These are phyloP conservation scores for Argyrosomus regius DNA, from an alignment of 2,797 vertebrate genomes.

Conservation along the genomic window DNA sequence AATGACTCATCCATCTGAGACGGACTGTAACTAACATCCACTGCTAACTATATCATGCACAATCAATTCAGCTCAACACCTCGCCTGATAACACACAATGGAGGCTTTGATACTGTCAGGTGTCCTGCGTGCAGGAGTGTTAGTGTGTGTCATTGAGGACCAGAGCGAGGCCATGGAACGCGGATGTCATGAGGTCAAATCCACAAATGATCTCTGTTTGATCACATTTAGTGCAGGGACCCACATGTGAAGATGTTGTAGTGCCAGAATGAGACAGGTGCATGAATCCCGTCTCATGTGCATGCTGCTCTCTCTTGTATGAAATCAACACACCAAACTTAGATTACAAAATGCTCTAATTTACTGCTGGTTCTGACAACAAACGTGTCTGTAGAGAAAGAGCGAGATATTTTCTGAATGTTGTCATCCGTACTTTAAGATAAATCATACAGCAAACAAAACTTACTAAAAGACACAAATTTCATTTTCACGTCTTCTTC, in stretches of 20 bases:
- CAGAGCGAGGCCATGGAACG: not conserved
- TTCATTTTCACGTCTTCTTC: not conserved
- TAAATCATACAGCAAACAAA: not conserved
- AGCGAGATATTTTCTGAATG: not conserved
- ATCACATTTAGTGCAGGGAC: not conserved
- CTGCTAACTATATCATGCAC: conserved; percentile 21
- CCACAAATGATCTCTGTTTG: not conserved
- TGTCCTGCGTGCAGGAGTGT: not conserved
- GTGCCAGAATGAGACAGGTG: not conserved
- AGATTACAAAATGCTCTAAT: not conserved
- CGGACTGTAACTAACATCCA: conserved; percentile 5
- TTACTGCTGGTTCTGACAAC: not conserved
- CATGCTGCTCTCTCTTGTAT: not conserved
- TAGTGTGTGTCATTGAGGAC: not conserved
- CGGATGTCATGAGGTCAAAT: not conserved
- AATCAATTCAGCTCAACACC: conserved; percentile 13
- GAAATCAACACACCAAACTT: not conserved
- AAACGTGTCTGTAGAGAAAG: not conserved
- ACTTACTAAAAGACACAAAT: not conserved
- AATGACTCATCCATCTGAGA: conserved; percentile 40
- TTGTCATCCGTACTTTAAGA: not conserved
- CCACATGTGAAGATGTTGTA: not conserved
- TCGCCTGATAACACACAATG: conserved; percentile 21
- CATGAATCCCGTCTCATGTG: not conserved
- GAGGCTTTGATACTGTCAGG: conserved; percentile 7